Percentiles rank a stretch among this genome's conserved stretches.
Conservation (phyloP, 2,797 vertebrate genomes). For the Erethizon dorsatum region DNA sequence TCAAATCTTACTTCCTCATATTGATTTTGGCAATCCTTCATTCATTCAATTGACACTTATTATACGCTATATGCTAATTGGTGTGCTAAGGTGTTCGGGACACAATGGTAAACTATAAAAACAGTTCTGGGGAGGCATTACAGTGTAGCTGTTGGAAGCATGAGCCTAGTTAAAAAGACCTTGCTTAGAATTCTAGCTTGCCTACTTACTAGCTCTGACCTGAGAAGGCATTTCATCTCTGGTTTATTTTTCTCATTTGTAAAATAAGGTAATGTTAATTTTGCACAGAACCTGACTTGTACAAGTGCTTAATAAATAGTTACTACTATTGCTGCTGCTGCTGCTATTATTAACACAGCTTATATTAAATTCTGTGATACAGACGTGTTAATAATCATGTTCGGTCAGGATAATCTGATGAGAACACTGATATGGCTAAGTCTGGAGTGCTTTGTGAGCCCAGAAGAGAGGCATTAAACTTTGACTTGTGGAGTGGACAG, state of each 20-base stretch:
- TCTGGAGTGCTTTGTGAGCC: not conserved
- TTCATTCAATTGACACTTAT: constrained; percentile 36
- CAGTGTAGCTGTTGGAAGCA: not conserved
- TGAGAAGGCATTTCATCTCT: not conserved
- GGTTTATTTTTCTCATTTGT: constrained; percentile 29
- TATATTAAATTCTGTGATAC: not conserved
- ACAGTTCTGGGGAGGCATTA: not conserved
- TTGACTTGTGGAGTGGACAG: not conserved
- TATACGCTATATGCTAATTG: not conserved
- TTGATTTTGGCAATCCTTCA: constrained; percentile 16
- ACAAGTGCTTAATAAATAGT: not conserved
- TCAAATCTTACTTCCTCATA: constrained; percentile 27
- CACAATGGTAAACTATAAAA: not conserved
- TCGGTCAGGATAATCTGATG: not conserved
- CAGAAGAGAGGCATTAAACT: not conserved
- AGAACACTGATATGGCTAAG: not conserved
- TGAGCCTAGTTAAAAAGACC: not conserved
- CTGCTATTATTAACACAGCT: not conserved
- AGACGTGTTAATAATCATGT: constrained; percentile 9
- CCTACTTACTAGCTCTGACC: constrained; percentile 17
- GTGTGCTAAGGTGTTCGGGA: not conserved
- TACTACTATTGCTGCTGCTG: not conserved
- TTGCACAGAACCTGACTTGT: not conserved
- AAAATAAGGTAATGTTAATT: constrained; percentile 56
- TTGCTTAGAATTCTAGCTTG: not conserved